Percentiles rank a stretch among this genome's conserved stretches.
These are phyloP conservation scores for Hesperia comma DNA, from an alignment of 2,888 invertebrate species.

Conservation along the genomic window DNA sequence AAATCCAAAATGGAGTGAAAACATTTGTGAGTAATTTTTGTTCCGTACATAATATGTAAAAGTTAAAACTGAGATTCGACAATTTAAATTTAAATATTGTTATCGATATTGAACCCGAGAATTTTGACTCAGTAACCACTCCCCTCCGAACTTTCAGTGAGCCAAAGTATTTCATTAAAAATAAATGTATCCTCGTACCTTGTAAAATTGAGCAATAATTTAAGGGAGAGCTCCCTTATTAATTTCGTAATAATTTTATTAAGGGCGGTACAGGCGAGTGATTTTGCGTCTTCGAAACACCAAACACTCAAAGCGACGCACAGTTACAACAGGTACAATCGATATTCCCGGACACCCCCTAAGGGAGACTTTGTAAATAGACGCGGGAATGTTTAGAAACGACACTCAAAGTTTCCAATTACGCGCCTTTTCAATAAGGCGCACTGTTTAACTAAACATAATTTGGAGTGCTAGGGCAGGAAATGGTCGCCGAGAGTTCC, in stretches of 20 bases:
- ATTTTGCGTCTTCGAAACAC: slow-evolving; percentile 44
- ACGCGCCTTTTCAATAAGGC: slow-evolving; percentile 36
- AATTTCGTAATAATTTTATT: slow-evolving; percentile 39
- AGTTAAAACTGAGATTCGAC: no score
- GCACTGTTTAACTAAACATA: slow-evolving; percentile 27
- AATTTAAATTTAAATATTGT: no score
- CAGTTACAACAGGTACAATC: slow-evolving; percentile 56
- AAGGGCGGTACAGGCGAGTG: slow-evolving; percentile 33
- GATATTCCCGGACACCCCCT: slow-evolving; percentile 60
- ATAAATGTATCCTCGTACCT: slow-evolving; percentile 11
- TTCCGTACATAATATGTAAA: no score
- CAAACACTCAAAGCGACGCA: slow-evolving; percentile 58
- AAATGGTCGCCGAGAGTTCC: not conserved
- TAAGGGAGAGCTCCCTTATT: slow-evolving; percentile 27
- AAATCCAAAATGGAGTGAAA: no score
- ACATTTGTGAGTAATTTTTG: no score
- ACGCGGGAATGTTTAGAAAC: slow-evolving; percentile 58
- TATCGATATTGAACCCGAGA: no score
- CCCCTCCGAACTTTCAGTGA: no score
- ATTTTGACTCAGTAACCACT: no score
- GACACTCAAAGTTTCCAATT: slow-evolving; percentile 51
- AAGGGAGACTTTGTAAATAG: slow-evolving; percentile 54
- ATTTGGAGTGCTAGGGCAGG: slow-evolving; percentile 2
- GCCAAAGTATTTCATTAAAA: not conserved
- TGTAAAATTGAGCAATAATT: slow-evolving; percentile 16